Conservation (phyloP, 2,113 vertebrate genomes). For the Cinclus mexicanus region DNA sequence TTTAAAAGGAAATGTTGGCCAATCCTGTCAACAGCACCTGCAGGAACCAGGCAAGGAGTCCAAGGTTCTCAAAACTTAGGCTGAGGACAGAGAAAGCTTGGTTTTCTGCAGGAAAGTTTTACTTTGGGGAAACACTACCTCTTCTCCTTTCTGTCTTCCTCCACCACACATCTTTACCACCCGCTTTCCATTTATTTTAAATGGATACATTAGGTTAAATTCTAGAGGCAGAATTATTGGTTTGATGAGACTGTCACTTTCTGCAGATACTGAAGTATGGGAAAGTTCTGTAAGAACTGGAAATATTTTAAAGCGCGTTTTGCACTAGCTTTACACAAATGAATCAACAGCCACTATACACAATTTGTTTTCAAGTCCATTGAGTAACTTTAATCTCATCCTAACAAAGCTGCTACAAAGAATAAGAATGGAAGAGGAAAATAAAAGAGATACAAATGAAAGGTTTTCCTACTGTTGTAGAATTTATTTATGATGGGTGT, state of each 20-base stretch:
- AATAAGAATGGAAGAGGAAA: not conserved
- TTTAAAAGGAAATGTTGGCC: slow-evolving; percentile 24
- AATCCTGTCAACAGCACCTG: slow-evolving; percentile 34
- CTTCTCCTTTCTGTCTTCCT: not conserved
- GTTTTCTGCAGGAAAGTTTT: not conserved
- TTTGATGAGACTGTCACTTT: not conserved
- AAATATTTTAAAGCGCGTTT: not conserved
- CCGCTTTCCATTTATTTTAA: not conserved
- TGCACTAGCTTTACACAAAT: not conserved
- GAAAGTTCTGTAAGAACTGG: not conserved
- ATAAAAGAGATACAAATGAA: not conserved
- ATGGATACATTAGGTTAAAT: not conserved
- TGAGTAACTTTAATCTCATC: not conserved
- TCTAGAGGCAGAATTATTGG: not conserved
- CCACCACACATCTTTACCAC: rapidly evolving
- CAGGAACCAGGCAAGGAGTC: not conserved
- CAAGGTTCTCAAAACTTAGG: not conserved
- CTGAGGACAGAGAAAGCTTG: not conserved
- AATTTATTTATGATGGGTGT: not conserved
- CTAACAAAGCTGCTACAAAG: not conserved
- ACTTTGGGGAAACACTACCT: not conserved
- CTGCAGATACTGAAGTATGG: not conserved
- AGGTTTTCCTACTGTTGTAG: not conserved
- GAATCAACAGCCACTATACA: not conserved
- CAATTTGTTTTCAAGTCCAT: not conserved